A percentile compares a stretch with the other conserved stretches of the same genome.
These are phyloP conservation scores for Darevskia mixta DNA, from an alignment of 2,797 vertebrate genomes.

Conservation along the genomic window DNA sequence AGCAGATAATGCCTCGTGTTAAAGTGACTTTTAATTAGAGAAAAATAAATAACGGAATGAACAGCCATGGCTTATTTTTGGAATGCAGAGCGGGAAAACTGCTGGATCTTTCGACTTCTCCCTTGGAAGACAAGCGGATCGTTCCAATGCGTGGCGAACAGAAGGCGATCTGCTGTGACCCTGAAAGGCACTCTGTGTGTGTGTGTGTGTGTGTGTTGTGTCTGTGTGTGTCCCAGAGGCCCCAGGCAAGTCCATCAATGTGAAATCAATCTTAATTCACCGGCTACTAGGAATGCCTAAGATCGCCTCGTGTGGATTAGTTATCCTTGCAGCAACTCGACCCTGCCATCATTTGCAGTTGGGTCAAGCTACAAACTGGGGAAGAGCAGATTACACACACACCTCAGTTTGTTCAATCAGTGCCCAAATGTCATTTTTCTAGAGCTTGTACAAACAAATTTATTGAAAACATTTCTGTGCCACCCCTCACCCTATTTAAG, in stretches of 20 bases:
- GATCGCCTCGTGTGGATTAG: background rate
- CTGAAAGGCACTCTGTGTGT: no score
- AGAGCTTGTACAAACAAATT: no score
- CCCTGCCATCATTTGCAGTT: background rate
- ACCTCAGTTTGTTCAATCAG: background rate
- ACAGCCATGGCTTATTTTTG: constrained; percentile 32
- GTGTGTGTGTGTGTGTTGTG: no score
- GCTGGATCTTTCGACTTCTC: background rate
- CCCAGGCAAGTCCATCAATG: background rate
- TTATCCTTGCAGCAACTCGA: background rate
- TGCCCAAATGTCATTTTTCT: background rate
- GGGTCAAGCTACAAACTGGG: background rate
- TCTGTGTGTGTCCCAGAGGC: no score
- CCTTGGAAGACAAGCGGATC: background rate
- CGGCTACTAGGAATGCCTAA: background rate
- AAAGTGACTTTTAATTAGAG: constrained; percentile 54
- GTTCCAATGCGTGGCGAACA: background rate
- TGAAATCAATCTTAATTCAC: background rate
- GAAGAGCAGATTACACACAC: background rate
- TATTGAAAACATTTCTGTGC: background rate
- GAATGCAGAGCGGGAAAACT: background rate
- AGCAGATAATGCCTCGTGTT: constrained; percentile 27
- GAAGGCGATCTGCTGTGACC: background rate
- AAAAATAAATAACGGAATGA: constrained; percentile 44
- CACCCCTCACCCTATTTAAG: no score